Evolutionary conservation across 2,113 vertebrate genomes (phyloP).

Genomic region (Mustelus asterias): DNA sequence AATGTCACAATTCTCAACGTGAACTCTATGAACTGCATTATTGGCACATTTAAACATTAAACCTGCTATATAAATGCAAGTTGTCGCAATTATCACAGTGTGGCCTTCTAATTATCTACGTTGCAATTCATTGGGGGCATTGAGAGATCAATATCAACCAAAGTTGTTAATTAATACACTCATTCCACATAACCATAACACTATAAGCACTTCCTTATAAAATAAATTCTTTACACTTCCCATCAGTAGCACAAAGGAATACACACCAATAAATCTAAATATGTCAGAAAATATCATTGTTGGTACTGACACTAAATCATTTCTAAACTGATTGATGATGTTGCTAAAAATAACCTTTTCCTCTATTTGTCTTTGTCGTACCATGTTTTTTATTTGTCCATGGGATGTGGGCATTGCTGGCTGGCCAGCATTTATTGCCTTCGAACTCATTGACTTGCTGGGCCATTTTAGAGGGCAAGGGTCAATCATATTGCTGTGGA

Average conservation of each 20-base stretch:
- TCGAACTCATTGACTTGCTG: too few relatives aligned
- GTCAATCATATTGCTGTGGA: too few relatives aligned
- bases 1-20: too few relatives aligned
- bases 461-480: too few relatives aligned
- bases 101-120: not conserved
- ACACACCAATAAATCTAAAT: not conserved
- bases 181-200: not conserved
- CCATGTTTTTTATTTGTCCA: not conserved
- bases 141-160: not conserved
- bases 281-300: not conserved
- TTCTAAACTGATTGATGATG: not conserved
- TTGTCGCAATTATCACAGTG: not conserved
- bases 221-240: not conserved
- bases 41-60: too few relatives aligned
- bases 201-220: not conserved
- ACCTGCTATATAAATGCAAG: not conserved
- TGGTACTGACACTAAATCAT: not conserved
- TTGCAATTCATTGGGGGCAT: not conserved
- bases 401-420: too few relatives aligned
- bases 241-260: not conserved
- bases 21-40: too few relatives aligned
- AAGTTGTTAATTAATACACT: not conserved
- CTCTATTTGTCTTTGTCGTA: not conserved
- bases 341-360: not conserved
- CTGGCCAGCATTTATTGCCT: too few relatives aligned